These are phyloP conservation scores for Ceratina australensis DNA, from an alignment of 1,140 invertebrate genomes.

Conservation along the genomic window DNA sequence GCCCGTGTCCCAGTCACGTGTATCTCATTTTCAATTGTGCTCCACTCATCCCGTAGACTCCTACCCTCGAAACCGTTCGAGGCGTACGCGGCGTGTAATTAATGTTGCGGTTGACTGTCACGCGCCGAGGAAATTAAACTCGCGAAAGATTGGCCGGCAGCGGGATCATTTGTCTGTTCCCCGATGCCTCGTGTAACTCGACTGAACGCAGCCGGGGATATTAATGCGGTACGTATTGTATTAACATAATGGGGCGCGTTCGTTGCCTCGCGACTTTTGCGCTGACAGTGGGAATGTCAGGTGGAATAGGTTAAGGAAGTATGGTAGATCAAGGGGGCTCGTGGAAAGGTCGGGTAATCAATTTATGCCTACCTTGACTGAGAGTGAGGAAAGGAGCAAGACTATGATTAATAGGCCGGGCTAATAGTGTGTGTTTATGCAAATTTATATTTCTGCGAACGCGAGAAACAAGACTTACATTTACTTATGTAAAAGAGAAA, in stretches of 20 bases:
- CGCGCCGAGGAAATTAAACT: conserved; percentile 19
- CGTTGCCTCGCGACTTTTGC: not conserved
- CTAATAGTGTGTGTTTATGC: too few relatives aligned
- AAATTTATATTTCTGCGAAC: too few relatives aligned
- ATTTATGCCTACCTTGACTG: not conserved
- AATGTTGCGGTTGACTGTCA: conserved; percentile 26
- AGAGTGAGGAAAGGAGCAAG: conserved; percentile 1
- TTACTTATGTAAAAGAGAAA: too few relatives aligned
- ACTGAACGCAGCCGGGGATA: conserved; percentile 3
- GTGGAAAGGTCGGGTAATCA: not conserved
- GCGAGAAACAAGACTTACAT: too few relatives aligned
- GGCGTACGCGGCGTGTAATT: conserved; percentile 13
- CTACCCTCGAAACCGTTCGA: not conserved
- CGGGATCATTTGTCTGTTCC: conserved; percentile 27
- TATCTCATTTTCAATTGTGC: conserved; percentile 38
- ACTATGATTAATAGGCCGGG: not conserved
- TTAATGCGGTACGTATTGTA: conserved; percentile 5
- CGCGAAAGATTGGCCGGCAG: conserved; percentile 28
- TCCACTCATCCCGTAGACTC: not conserved
- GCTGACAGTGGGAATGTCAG: not conserved
- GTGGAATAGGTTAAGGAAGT: not conserved
- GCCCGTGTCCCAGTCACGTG: conserved; percentile 16
- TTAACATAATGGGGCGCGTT: conserved; percentile 2
- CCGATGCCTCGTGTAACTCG: conserved; percentile 5
- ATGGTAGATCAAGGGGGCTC: not conserved